Percentiles rank a stretch among this genome's conserved stretches.
Evolutionary conservation across 92 coral and sea anemone genomes (phyloP).

Genomic region (Paragorgia papillata): DNA sequence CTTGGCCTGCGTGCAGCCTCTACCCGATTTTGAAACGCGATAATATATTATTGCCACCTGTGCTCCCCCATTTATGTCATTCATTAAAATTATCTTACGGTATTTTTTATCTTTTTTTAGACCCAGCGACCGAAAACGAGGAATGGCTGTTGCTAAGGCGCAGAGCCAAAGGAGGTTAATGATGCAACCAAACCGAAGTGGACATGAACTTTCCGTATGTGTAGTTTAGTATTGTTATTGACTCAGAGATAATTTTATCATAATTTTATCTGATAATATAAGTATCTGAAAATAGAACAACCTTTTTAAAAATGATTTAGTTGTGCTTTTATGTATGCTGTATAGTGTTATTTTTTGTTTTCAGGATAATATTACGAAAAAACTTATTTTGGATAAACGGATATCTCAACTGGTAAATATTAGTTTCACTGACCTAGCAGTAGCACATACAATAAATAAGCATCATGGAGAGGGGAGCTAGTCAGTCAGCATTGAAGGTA

Average conservation of each 20-base stretch:
- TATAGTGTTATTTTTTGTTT: background rate
- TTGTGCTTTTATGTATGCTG: background rate
- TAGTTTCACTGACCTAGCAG: background rate
- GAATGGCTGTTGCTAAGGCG: conserved; percentile 91
- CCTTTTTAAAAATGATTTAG: background rate
- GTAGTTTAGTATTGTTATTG: background rate
- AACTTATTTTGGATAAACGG: conserved; percentile 77
- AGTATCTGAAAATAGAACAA: background rate
- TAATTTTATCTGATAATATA: too few species aligned
- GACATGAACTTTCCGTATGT: conserved; percentile 77
- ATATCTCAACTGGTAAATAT: conserved; percentile 78
- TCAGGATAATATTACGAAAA: conserved; percentile 81
- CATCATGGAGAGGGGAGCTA: too few species aligned
- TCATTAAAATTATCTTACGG: too few species aligned
- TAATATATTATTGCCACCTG: too few species aligned
- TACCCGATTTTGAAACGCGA: too few species aligned
- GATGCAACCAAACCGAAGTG: conserved; percentile 87
- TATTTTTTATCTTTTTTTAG: conserved; percentile 46
- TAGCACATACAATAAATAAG: too few species aligned
- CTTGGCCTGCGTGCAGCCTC: too few species aligned
- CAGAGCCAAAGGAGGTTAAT: conserved; percentile 81
- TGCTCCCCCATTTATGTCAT: too few species aligned
- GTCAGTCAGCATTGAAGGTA: too few species aligned
- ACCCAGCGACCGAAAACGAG: conserved; percentile 77
- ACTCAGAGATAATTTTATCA: too few species aligned